A percentile compares a stretch with the other conserved stretches of the same genome.
phyloP scores from a whole-genome alignment of 2,797 vertebrate species.

The Limnodromus scolopaceus region DNA sequence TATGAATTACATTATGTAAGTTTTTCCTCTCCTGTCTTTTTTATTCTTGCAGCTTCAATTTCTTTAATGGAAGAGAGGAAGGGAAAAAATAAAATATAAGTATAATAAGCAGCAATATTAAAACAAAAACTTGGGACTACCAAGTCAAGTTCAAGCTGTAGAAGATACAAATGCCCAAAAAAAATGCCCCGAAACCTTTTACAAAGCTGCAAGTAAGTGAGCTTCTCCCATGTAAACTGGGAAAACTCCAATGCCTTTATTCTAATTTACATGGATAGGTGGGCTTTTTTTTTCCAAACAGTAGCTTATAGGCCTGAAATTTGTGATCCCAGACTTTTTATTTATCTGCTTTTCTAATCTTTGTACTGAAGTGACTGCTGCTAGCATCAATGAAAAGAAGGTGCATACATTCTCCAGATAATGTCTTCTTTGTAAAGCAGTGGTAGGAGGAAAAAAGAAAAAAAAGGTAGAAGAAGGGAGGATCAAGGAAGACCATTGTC shows the following conservation, averaged over 20 bases:
- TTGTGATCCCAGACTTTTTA: background rate
- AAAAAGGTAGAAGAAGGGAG: background rate
- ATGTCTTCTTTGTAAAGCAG: background rate
- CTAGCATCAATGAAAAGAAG: background rate
- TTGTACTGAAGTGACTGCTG: background rate
- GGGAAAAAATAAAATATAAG: background rate
- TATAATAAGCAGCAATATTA: background rate
- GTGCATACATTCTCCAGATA: background rate
- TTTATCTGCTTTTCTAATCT: background rate
- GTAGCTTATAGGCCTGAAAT: background rate
- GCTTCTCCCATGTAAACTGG: background rate
- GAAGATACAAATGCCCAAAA: background rate
- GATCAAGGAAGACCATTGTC: background rate
- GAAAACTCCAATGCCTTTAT: background rate
- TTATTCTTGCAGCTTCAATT: background rate
- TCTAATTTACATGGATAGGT: background rate
- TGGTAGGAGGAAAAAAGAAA: no score
- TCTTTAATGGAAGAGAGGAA: background rate
- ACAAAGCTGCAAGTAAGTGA: background rate
- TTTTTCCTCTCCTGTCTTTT: background rate
- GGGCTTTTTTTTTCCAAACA: background rate
- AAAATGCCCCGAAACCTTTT: background rate
- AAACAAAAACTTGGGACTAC: background rate
- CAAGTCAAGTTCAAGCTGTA: background rate
- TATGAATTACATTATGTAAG: constrained; percentile 29